phyloP scores from a whole-genome alignment of 2,113 vertebrate species.

The Machaerirhynchus nigripectus region DNA sequence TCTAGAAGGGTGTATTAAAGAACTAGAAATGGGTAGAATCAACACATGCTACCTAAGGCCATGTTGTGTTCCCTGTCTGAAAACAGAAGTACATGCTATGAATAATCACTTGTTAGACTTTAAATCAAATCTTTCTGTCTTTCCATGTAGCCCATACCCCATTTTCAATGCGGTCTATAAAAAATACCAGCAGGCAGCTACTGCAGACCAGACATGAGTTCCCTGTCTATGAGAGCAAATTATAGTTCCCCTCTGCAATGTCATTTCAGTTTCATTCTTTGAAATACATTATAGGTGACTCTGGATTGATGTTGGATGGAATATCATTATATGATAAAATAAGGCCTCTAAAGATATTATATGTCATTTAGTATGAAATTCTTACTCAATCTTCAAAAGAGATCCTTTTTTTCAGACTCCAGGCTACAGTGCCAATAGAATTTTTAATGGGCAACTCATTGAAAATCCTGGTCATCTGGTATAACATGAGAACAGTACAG shows the following conservation, averaged over 20 bases:
- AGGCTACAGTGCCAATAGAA: background rate
- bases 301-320: conserved; percentile 16
- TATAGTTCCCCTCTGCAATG: background rate
- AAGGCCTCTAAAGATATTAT: conserved; percentile 23
- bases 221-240: background rate
- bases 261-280: conserved; percentile 26
- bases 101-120: background rate
- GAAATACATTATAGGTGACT: conserved; percentile 6
- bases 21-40: background rate
- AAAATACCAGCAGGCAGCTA: background rate
- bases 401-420: background rate
- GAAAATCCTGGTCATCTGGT: background rate
- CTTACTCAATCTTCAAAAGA: conserved; percentile 25
- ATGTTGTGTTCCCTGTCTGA: background rate
- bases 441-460: background rate
- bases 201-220: background rate
- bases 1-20: background rate
- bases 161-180: background rate
- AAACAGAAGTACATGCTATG: background rate
- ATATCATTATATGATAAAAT: conserved; percentile 41
- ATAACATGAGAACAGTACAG: background rate
- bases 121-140: background rate
- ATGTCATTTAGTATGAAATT: conserved; percentile 35
- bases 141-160: background rate
- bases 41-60: background rate